These are phyloP conservation scores for Characodon lateralis DNA, from an alignment of 2,797 vertebrate genomes.

Conservation along the genomic window DNA sequence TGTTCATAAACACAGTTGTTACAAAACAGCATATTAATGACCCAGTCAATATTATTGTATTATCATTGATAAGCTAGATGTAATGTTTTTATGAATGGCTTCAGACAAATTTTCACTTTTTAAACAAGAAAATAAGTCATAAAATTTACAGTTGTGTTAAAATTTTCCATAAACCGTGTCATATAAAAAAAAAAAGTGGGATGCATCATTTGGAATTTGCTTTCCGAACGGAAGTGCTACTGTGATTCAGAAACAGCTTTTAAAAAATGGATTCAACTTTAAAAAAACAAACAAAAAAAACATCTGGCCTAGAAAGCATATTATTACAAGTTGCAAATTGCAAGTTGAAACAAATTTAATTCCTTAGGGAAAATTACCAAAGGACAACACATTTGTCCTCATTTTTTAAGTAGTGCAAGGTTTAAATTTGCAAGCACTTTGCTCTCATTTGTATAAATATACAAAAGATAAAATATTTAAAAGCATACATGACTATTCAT, in stretches of 20 bases:
- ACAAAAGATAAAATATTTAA: too few species aligned
- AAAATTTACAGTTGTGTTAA: too few species aligned
- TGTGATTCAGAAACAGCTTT: background rate
- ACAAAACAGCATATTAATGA: too few species aligned
- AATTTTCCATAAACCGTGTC: too few species aligned
- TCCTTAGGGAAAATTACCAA: background rate
- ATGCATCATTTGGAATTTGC: background rate
- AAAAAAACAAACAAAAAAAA: too few species aligned
- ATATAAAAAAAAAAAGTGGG: background rate
- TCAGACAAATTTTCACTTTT: too few species aligned
- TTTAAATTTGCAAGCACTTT: background rate
- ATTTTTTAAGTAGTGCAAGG: background rate
- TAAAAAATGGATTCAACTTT: background rate
- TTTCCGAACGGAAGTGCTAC: background rate
- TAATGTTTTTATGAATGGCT: too few species aligned
- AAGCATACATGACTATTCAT: too few species aligned
- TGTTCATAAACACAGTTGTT: background rate
- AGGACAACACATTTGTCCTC: background rate
- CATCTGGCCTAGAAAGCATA: background rate
- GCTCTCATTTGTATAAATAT: too few species aligned
- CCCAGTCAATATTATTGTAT: too few species aligned
- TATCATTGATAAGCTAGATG: too few species aligned
- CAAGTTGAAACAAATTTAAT: background rate
- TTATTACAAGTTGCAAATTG: background rate
- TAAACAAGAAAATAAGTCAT: too few species aligned